Conservation (phyloP, 2,113 vertebrate species). For the Salvator merianae region DNA sequence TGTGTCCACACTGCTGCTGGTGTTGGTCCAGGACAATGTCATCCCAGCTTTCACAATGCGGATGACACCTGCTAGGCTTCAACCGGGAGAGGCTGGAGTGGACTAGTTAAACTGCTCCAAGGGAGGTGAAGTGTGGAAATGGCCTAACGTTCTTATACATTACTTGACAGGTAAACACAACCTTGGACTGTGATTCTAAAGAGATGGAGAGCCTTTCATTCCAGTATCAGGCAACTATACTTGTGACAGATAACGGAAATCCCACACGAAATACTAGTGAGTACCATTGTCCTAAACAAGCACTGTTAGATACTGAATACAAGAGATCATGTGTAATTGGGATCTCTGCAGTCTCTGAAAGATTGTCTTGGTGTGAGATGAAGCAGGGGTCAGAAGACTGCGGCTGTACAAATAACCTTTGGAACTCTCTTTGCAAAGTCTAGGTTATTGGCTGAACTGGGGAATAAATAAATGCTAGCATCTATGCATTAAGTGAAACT, state of each 20-base stretch:
- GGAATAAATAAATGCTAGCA: too few species aligned
- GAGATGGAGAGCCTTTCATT: constrained; percentile 42
- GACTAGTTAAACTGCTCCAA: too few species aligned
- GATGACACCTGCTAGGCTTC: too few species aligned
- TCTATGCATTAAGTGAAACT: neutral
- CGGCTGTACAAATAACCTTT: neutral
- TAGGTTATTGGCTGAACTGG: neutral
- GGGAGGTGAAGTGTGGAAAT: too few species aligned
- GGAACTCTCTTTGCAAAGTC: neutral
- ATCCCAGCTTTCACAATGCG: too few species aligned
- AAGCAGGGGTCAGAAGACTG: neutral
- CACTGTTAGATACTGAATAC: neutral
- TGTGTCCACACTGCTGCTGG: too few species aligned
- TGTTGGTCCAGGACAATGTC: too few species aligned
- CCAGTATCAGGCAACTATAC: constrained; percentile 65
- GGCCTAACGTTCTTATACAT: neutral
- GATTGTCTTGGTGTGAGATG: neutral
- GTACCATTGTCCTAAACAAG: constrained; percentile 33
- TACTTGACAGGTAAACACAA: constrained; percentile 58
- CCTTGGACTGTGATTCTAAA: constrained; percentile 62
- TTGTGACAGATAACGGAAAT: constrained; percentile 65
- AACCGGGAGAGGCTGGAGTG: too few species aligned
- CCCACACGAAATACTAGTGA: constrained; percentile 67
- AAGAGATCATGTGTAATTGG: neutral
- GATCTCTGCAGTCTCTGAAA: neutral